Evolutionary conservation across 1,140 invertebrate species (phyloP).

Genomic region (Centruroides sculpturatus): DNA sequence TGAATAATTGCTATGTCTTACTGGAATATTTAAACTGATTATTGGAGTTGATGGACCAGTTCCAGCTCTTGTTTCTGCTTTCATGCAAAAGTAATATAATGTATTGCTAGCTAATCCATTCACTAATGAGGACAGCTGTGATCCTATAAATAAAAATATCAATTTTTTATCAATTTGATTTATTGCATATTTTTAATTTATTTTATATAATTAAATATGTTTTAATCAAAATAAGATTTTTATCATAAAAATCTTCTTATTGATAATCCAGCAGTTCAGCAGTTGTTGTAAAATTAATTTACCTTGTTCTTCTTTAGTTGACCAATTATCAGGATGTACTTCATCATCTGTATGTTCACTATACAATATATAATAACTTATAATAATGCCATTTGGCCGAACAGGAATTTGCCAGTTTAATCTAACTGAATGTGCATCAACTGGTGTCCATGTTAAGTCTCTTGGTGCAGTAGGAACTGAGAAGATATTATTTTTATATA

Average conservation of each 20-base stretch:
- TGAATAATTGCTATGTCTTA: constrained; percentile 6
- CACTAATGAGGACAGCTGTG: constrained; percentile 5
- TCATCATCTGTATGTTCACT: constrained; percentile 29
- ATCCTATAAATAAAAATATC: constrained; percentile 21
- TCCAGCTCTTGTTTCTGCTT: constrained; percentile 38
- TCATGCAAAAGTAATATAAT: constrained; percentile 37
- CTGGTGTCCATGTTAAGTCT: constrained; percentile 34
- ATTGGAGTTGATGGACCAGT: constrained; percentile 26
- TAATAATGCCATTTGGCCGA: constrained; percentile 33
- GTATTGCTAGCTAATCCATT: constrained; percentile 30
- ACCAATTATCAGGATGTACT: constrained; percentile 26
- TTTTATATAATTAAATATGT: no score
- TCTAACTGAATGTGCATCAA: constrained; percentile 32
- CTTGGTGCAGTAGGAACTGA: constrained; percentile 36
- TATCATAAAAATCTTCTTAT: no score
- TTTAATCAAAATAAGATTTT: no score
- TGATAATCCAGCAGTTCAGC: no score
- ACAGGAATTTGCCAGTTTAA: constrained; percentile 37
- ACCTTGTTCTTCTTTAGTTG: constrained; percentile 24
- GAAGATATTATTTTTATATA: constrained; percentile 4
- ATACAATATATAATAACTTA: constrained; percentile 29
- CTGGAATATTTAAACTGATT: constrained; percentile 9
- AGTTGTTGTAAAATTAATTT: background rate
- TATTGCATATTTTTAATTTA: no score
- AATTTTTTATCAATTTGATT: no score